Evolutionary conservation across 2,797 vertebrate species (phyloP).

Genomic region (Sternarchorhynchus goeldii): DNA sequence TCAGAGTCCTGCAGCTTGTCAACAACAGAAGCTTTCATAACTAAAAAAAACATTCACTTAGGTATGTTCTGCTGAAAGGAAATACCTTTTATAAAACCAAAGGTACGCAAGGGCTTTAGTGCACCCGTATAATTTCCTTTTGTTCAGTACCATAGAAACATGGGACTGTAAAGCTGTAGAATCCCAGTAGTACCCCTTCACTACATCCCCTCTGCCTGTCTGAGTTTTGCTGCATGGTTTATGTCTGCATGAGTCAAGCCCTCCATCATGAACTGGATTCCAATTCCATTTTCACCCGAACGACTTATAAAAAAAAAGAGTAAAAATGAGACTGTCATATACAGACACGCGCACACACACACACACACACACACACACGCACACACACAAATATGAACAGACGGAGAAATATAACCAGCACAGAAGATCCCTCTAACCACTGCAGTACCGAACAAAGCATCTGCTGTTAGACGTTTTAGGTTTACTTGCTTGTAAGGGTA

Average conservation of each 20-base stretch:
- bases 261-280: constrained; percentile 5
- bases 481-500: no score
- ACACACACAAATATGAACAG: not conserved
- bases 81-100: not conserved
- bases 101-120: not conserved
- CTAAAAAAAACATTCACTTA: not conserved
- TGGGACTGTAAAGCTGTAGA: not conserved
- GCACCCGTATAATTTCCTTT: not conserved
- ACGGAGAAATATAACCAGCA: not conserved
- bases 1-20: not conserved
- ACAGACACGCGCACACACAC: not conserved
- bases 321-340: not conserved
- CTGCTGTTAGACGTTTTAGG: no score
- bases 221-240: not conserved
- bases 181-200: not conserved
- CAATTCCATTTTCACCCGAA: not conserved
- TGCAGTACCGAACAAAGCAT: no score
- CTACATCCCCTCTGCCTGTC: not conserved
- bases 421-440: not conserved
- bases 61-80: not conserved
- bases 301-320: not conserved
- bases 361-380: not conserved
- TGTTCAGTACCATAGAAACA: not conserved
- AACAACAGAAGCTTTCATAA: constrained; percentile 6
- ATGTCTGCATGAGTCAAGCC: not conserved